Percentiles rank a stretch among this genome's conserved stretches.
Evolutionary conservation across 2,797 vertebrate genomes (phyloP).

Genomic region (Neostethus bicornis): DNA sequence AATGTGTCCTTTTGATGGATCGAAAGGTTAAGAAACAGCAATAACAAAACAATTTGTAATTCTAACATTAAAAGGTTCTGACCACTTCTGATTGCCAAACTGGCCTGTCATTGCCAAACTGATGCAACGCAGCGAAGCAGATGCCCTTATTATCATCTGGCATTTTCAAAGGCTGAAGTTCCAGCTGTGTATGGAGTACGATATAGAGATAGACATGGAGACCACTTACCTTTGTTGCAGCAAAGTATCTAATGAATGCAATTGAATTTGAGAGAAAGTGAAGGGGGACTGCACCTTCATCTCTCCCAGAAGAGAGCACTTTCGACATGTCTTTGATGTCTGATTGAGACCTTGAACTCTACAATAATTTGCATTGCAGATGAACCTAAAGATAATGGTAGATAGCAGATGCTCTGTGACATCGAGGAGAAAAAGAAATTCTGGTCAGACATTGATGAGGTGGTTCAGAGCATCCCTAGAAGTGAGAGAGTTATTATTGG

Average conservation of each 20-base stretch:
- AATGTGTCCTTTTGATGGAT: too few species aligned
- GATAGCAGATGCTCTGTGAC: background rate
- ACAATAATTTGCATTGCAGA: slow-evolving; percentile 48
- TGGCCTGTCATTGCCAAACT: background rate
- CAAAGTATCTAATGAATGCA: slow-evolving; percentile 29
- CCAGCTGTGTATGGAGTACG: background rate
- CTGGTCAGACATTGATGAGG: too few species aligned
- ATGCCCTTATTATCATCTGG: too few species aligned
- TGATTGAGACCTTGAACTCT: slow-evolving; percentile 33
- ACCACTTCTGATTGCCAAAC: background rate
- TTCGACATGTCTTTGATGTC: slow-evolving; percentile 38
- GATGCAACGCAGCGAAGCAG: background rate
- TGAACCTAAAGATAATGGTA: slow-evolving; percentile 10
- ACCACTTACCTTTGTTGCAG: slow-evolving; percentile 20
- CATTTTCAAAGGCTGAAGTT: background rate
- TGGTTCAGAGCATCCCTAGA: too few species aligned
- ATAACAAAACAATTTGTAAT: too few species aligned
- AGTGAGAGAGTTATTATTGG: too few species aligned
- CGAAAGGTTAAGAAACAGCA: too few species aligned
- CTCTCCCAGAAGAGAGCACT: slow-evolving; percentile 23
- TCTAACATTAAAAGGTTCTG: background rate
- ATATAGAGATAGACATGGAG: slow-evolving; percentile 6
- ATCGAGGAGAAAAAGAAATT: too few species aligned
- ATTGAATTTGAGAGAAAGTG: slow-evolving; percentile 4
- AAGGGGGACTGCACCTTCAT: slow-evolving; percentile 16